Conservation (phyloP, 2,797 vertebrate species). For the Hippopotamyrus pictus region DNA sequence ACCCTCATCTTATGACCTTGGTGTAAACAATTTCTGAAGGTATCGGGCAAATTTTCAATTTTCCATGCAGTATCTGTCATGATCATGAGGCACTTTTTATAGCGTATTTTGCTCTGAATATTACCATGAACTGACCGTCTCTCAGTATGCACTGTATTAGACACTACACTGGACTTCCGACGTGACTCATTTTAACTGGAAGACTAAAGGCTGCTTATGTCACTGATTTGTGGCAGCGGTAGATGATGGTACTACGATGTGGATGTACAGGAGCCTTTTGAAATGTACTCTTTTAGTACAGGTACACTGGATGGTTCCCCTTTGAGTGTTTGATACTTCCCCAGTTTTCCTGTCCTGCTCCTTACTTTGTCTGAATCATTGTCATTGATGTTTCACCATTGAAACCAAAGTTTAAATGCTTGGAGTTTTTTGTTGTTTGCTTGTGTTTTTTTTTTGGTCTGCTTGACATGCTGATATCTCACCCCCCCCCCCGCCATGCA, state of each 20-base stretch:
- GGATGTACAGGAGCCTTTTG: not conserved
- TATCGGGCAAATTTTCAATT: not conserved
- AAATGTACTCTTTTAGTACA: not conserved
- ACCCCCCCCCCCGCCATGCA: not conserved
- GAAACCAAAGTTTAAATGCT: conserved; percentile 1
- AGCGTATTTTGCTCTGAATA: not conserved
- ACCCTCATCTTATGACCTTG: not conserved
- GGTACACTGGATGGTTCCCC: not conserved
- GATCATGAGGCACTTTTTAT: not conserved
- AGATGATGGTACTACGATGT: not conserved
- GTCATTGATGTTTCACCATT: not conserved
- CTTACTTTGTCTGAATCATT: not conserved
- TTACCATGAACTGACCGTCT: not conserved
- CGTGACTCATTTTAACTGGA: not conserved
- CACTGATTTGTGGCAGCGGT: not conserved
- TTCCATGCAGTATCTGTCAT: not conserved
- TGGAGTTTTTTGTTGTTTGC: not conserved
- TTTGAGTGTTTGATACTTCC: not conserved
- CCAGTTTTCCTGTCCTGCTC: no score
- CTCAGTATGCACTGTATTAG: not conserved
- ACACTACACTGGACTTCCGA: not conserved
- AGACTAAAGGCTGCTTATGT: not conserved
- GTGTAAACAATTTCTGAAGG: not conserved
- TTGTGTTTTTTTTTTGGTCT: not conserved
- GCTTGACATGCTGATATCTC: not conserved